Percentiles rank a stretch among this genome's conserved stretches.
These are phyloP conservation scores for Prosopocoilus inquinatus DNA, from an alignment of 2,888 invertebrate genomes.

Conservation along the genomic window DNA sequence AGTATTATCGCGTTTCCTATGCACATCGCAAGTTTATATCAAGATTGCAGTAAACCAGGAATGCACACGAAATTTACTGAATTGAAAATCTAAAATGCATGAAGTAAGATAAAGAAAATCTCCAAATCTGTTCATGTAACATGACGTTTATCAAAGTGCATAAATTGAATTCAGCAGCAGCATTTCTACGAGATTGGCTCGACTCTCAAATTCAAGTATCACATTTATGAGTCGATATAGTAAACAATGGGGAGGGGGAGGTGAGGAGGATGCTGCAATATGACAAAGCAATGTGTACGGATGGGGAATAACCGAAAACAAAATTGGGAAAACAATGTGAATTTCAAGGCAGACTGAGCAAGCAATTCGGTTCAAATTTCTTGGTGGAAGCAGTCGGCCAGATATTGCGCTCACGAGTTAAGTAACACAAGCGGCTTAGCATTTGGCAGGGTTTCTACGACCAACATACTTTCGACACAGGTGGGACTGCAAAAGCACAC, in stretches of 20 bases:
- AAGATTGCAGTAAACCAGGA: too few species aligned
- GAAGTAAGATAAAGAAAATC: neutral
- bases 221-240: conserved; percentile 7
- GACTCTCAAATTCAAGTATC: conserved; percentile 5
- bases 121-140: conserved; percentile 8
- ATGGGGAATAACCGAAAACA: conserved; percentile 26
- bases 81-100: too few species aligned
- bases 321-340: conserved; percentile 34
- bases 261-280: conserved; percentile 16
- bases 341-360: conserved; percentile 33
- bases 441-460: conserved; percentile 4
- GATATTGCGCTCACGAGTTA: neutral
- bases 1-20: too few species aligned
- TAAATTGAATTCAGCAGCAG: conserved; percentile 8
- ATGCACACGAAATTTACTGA: too few species aligned
- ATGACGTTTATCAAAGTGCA: conserved; percentile 9
- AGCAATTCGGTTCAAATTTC: conserved; percentile 33
- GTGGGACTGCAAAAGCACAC: conserved; percentile 3
- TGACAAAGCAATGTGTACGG: conserved; percentile 21
- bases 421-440: too few species aligned
- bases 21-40: too few species aligned
- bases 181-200: conserved; percentile 7
- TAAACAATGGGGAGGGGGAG: neutral
- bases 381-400: conserved; percentile 25
- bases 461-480: conserved; percentile 12